Base-by-base conservation (phyloP, 2,797 vertebrate genomes). In the Rhinella marina region DNA sequence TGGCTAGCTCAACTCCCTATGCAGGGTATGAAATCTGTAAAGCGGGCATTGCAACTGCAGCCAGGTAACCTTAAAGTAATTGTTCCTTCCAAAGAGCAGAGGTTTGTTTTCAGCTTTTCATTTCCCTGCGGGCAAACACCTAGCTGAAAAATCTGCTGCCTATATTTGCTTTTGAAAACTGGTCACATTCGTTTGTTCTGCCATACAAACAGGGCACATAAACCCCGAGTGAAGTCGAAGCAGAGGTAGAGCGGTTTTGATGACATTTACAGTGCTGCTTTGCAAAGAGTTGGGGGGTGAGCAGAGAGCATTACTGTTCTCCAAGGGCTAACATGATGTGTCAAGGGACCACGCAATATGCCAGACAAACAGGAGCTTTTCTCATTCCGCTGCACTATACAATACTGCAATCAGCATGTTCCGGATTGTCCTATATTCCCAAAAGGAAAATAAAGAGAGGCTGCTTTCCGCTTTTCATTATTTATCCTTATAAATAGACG, bases 221-320 rank as follows among this genome's bases (percentile, higher is more conserved):
- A 90, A 90, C 80, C 59, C 85, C 19, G 29, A 85, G 79, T 86
- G 87, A 93, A 91, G 89, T 90, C 87, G 91, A 90, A 86, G 83
- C 52, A 78, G 87, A 89, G 87, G 73, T 86, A 90, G 68, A 91
- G 84, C 75, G 90, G 66, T 21, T 93, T 79, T 90, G 89, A 90
- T 91, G 90, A 92, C 90, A 90, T 91, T 90, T 91, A 88, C 64
- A 92, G 90, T n/a, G 78, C 0, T 91, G 89, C 85, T 78, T 81
- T 68, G 81, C 88, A 79, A 83, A 86, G 52, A 86, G 68, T 81
- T 32, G 88, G 88, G 84, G 88, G 88, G 32, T 82, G 88, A 80
- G 88, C 73, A 86, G 81, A 41, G 77, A 73, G 76, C 85, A 89
- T 86, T 87, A 75, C 85, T 80, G 80, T 89, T 86, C 88, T 86